Percentiles rank a stretch among this genome's conserved stretches.
Evolutionary conservation across 2,797 vertebrate genomes (phyloP).

Genomic region (Rhynchonycteris naso): DNA sequence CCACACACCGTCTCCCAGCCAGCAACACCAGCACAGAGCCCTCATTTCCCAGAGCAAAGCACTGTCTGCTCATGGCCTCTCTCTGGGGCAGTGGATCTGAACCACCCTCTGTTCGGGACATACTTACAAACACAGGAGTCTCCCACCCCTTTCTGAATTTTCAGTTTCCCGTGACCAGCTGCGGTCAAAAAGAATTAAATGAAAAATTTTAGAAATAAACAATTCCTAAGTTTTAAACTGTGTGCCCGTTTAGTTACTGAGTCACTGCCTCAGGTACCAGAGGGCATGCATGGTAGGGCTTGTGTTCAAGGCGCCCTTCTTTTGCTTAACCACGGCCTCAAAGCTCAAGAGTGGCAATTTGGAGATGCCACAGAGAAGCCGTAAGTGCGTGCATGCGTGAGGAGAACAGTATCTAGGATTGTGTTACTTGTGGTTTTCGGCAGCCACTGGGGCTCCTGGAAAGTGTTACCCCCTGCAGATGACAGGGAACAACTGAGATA

Average conservation of each 20-base stretch:
- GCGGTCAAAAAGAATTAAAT: fast-evolving
- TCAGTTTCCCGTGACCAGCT: not conserved
- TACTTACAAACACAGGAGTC: not conserved
- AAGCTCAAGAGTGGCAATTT: too few relatives aligned
- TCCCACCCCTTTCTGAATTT: not conserved
- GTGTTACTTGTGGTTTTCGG: too few relatives aligned
- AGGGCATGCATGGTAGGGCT: too few relatives aligned
- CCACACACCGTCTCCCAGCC: not conserved
- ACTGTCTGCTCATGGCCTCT: not conserved
- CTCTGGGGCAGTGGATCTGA: not conserved
- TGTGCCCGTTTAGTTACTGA: not conserved
- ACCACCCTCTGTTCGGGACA: not conserved
- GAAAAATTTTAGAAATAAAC: not conserved
- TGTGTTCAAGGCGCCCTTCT: too few relatives aligned
- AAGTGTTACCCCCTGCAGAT: not conserved
- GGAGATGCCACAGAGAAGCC: not conserved
- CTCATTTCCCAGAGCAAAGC: not conserved
- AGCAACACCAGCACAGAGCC: not conserved
- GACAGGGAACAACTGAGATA: too few relatives aligned
- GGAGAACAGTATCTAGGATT: not conserved
- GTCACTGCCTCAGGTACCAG: too few relatives aligned
- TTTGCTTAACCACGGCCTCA: not conserved
- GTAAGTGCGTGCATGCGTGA: fast-evolving
- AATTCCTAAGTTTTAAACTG: not conserved
- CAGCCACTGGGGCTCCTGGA: not conserved